phyloP scores from a whole-genome alignment of 1,140 invertebrate genomes.

The Saccostrea echinata region DNA sequence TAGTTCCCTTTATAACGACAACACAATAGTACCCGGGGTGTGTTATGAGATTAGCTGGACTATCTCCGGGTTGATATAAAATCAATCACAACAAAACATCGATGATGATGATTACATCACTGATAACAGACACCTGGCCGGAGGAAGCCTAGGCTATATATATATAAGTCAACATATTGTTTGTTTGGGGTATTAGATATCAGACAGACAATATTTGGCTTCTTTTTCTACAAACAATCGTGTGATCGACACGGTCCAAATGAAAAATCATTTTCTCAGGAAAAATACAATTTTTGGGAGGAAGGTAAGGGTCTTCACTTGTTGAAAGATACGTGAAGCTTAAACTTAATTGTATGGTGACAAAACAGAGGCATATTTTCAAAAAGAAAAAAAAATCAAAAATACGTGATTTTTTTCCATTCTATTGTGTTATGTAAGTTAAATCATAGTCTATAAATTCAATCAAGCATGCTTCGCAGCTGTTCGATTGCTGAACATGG shows the following conservation, averaged over 20 bases:
- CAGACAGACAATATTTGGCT: background rate
- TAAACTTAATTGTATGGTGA: too few species aligned
- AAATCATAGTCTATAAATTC: background rate
- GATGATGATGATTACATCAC: background rate
- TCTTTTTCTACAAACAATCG: background rate
- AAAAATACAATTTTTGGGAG: conserved; percentile 5
- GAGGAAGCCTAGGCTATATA: background rate
- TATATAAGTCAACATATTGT: conserved; percentile 6
- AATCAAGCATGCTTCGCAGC: background rate
- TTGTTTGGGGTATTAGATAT: background rate
- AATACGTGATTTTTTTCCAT: background rate
- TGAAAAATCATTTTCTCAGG: conserved; percentile 27
- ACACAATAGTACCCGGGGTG: background rate
- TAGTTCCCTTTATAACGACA: background rate
- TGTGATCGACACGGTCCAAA: background rate
- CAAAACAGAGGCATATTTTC: background rate
- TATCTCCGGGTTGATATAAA: background rate
- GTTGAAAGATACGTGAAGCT: too few species aligned
- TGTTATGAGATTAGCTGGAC: background rate
- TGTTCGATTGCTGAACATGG: background rate
- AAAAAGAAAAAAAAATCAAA: background rate
- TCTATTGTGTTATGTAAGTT: background rate
- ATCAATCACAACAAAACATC: conserved; percentile 23
- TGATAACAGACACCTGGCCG: conserved; percentile 16
- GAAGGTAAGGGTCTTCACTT: background rate